Evolutionary conservation across 2,888 invertebrate genomes (phyloP), one percentile per base, ranked within the genome.

Genomic region (Crocallis elinguaria): DNA sequence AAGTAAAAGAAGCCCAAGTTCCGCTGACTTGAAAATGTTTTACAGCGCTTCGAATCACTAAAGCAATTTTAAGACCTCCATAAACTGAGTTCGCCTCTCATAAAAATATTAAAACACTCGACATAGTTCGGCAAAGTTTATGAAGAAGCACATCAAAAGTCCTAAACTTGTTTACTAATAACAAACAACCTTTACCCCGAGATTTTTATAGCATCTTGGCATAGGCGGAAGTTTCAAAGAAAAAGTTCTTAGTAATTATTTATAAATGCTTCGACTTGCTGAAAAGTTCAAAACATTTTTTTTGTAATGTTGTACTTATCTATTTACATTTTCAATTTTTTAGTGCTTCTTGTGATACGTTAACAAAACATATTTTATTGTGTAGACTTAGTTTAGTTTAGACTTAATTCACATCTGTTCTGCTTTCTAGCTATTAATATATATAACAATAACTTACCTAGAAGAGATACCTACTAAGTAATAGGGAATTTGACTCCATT

Each of bases 51-150:
- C 14, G 16, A 44, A 44, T 16, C 23, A 29, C 43, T 32, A 33
- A 41, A 41, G 36, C 35, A 37, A 44, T 46, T 42, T 50, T 38
- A 30, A 32, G 9, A 36, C n/a, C n/a, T 49, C 33, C 39, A 41
- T 51, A 45, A 45, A 41, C 45, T 19, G 33, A 33, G 37, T 39
- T 45, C 9, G 7, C 11, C 29, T 51, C 12, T 33, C 44, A 11
- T 45, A 44, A 43, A 36, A 43, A 43, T 43, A 43, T 43, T 37
- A 37, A 43, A 42, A 21, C 17, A 33, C 39, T 45, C 27, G 43
- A 27, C 50, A 39, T 50, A 44, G 44, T 51, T 39, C 19, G 9
- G 16, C 17, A 13, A 45, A 45, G 45, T 44, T 44, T 39, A 27
- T 35, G 35, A 35, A 35, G 39, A 23, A 32, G 11, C 39, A 17